Base-by-base conservation (phyloP, 2,888 invertebrate species). In the Allolobophora icterica region DNA sequence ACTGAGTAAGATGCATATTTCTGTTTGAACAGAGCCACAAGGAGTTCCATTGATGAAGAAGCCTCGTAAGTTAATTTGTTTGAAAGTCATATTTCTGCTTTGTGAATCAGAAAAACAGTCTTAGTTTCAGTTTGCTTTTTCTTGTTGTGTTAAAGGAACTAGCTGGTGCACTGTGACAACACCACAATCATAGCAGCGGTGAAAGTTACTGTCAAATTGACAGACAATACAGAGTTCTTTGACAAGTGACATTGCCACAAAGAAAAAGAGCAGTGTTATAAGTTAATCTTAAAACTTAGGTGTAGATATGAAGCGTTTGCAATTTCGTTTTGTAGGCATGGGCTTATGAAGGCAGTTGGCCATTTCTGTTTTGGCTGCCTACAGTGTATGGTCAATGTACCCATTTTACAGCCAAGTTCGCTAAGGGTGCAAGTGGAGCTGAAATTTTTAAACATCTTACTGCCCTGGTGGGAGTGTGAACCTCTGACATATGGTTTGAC, bases 21-120 rank as follows among this genome's bases (percentile, higher is more conserved):
- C 71, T 71, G 30, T 71, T 71, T 71, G 52, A 71, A 34, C 95
- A 95, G 91, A 92, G 42, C 92, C 92, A 0, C 90, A 92, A 42
- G 92, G 92, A 11, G 90, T 89, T 42, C 92, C 92, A n/a, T 90
- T 89, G 24, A 92, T 92, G 92, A 92, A 92, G 84, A 92, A 89
- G 40, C 84, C 92, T 45, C 89, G 92, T 92, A 91, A 91, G 92
- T 91, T 84, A 84, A 71, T 13, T 33, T 42, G 35, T 84, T 89
- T 84, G 1, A 8, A 71, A n/a, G n/a, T 11, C 71, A n/a, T 71
- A 71, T 11, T 58, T 71, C n/a, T 71, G 11, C 71, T n/a, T n/a
- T 71, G 71, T n/a, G 71, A n/a, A 71, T 71, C 4, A 71, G 6
- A n/a, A 8, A 71, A n/a, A n/a, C n/a, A n/a, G 1, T 71, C n/a